Conservation (phyloP, 2,113 vertebrate genomes). For the Lasiurus cinereus region DNA sequence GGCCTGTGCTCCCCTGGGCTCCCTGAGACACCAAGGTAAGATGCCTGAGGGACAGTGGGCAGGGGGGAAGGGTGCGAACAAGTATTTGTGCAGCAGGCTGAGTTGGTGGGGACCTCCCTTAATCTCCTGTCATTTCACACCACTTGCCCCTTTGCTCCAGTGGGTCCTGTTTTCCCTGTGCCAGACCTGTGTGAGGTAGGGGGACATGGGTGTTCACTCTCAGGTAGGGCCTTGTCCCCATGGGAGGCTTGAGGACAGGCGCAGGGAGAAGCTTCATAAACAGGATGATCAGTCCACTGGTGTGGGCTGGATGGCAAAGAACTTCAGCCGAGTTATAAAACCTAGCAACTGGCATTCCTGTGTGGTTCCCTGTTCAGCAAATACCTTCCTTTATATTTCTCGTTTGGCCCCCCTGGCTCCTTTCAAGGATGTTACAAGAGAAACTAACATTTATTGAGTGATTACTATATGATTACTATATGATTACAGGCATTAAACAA, state of each 20-base stretch:
- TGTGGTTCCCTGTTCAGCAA: not conserved
- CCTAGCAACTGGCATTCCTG: fast-evolving
- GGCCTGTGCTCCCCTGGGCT: too few species aligned
- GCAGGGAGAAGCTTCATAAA: not conserved
- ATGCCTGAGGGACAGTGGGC: not conserved
- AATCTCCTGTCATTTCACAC: fast-evolving
- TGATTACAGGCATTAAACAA: not conserved
- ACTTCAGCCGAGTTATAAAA: not conserved
- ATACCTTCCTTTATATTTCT: not conserved
- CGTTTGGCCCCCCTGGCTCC: not conserved
- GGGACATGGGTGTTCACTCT: not conserved
- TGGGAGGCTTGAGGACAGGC: not conserved
- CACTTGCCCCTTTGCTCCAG: not conserved
- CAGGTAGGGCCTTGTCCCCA: not conserved
- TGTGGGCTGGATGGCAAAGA: not conserved
- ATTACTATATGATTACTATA: not conserved
- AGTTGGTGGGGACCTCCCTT: too few species aligned
- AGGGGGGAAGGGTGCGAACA: not conserved
- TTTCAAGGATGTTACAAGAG: not conserved
- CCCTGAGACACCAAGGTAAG: not conserved
- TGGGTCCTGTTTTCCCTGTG: fast-evolving
- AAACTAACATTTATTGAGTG: constrained; percentile 10
- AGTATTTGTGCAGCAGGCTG: not conserved
- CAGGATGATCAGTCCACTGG: fast-evolving
- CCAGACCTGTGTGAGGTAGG: not conserved